Evolutionary conservation across 2,113 vertebrate genomes (phyloP).

Genomic region (Aspiorhynchus laticeps): DNA sequence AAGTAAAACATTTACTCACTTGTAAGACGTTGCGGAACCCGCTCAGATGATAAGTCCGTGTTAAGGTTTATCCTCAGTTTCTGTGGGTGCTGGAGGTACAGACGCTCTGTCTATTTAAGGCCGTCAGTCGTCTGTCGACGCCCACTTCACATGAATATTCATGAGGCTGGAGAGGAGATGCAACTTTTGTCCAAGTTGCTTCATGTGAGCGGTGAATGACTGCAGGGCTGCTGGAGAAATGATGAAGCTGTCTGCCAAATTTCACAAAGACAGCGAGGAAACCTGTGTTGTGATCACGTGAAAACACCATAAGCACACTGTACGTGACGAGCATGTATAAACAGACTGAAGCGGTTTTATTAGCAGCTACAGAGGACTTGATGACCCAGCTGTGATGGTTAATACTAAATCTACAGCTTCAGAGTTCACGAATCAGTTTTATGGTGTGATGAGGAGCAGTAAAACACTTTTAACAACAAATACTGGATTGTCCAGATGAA

Average conservation of each 20-base stretch:
- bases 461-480: conserved; percentile 2
- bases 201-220: conserved; percentile 39
- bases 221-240: background rate
- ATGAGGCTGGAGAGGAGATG: conserved; percentile 55
- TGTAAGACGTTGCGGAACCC: background rate
- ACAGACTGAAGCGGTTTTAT: background rate
- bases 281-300: conserved; percentile 12
- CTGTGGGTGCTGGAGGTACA: conserved; percentile 40
- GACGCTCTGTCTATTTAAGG: conserved; percentile 63
- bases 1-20: conserved; percentile 60
- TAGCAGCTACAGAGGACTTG: background rate
- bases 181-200: conserved; percentile 56
- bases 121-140: conserved; percentile 43
- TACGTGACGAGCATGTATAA: background rate
- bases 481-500: background rate
- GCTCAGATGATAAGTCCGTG: conserved; percentile 11
- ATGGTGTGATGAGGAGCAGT: background rate
- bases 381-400: background rate
- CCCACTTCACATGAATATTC: conserved; percentile 71
- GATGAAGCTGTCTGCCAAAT: conserved; percentile 1
- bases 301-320: background rate
- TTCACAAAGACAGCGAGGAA: background rate
- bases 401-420: conserved; percentile 8
- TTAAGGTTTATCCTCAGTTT: conserved; percentile 39
- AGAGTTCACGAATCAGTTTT: background rate